Evolutionary conservation across 2,888 invertebrate genomes (phyloP), one percentile per base, ranked within the genome.

Genomic region (Drosophila suboccidentalis): DNA sequence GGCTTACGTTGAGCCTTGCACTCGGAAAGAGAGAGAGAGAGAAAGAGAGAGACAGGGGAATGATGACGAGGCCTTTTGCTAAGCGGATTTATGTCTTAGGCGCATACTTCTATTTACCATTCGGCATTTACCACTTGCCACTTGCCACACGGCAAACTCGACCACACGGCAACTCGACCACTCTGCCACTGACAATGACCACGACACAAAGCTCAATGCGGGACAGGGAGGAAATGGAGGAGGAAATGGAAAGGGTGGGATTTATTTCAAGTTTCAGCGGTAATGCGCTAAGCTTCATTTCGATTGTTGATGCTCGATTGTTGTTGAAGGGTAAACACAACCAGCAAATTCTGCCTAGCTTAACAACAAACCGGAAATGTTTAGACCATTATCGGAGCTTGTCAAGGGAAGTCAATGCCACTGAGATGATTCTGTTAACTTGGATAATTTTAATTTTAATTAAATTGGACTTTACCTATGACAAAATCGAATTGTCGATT

Each of bases 51-150:
- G 44, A n/a, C 10, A 43, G 17, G 36, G 22, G 15, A 22, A 38
- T 58, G 58, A 29, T 47, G 47, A 32, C 26, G 36, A 47, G 38
- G 59, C 49, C 49, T 53, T 49, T 50, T 65, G 58, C 58, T 76
- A 77, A 72, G 68, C 67, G 75, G 75, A 70, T 75, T 75, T 62
- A 53, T 71, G 63, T 75, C 75, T 75, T 70, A 59, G 62, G 54
- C 60, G 54, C 61, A 57, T 53, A 54, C 19, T 67, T 61, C 47
- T 44, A 55, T 66, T 66, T 66, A 70, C 71, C 71, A 62, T 62
- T 75, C 49, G 69, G 43, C 46, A 63, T 59, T 63, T 55, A 49
- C 50, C 73, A 72, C 59, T 71, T 55, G 49, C 64, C 49, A 43
- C 67, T 44, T 22, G 44, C 39, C 43, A 41, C 43, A 11, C 11